Base-by-base conservation (phyloP, 2,888 invertebrate species). In the Dyspetes luteomarginatus region DNA sequence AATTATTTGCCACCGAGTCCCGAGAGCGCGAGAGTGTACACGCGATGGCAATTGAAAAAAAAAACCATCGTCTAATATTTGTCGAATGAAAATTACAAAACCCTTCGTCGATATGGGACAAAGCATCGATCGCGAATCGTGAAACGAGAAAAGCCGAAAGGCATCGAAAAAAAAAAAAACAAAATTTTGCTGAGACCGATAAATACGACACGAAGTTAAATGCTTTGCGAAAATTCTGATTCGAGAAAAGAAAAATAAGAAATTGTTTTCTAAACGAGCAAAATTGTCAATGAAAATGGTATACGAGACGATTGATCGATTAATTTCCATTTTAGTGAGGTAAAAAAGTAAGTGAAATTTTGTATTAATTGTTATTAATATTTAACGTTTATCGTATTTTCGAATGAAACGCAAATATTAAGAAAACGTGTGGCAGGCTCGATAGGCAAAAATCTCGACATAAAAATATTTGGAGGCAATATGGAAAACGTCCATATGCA, bases 21-120 rank as follows among this genome's bases (percentile, higher is more conserved):
- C 36, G 36, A 12, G 12, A 12, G 36, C 36, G 12, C 36, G 9
- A 36, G 36, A 12, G 12, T 3, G 12, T 3, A 36, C 36, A 36
- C 36, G 7, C 15, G 15, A n/a, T 48, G 48, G 17, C 15, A 45
- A 45, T 45, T 45, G 45, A 4, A 48, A 48, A 48, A 4, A 48
- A 17, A 48, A 48, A 36, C 3, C 24, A 22, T 41, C 36, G 9
- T 22, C 24, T n/a, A 48, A 48, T 48, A 48, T 48, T 48, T 48
- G 48, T 5, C 48, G 17, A 48, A 48, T 2, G 48, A 48, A 48
- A 48, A 48, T 48, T 48, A 17, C 48, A 48, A 48, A n/a, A n/a
- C 15, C 5, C 7, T 36, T 9, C 17, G 3, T n/a, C 17, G 3
- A 15, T 48, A 15, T n/a, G 4, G n/a, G 17, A 48, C 48, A 4